Evolutionary conservation across 2,797 vertebrate species (phyloP), one percentile per base, ranked within the genome.

Genomic region (Ptychadena robeensis): DNA sequence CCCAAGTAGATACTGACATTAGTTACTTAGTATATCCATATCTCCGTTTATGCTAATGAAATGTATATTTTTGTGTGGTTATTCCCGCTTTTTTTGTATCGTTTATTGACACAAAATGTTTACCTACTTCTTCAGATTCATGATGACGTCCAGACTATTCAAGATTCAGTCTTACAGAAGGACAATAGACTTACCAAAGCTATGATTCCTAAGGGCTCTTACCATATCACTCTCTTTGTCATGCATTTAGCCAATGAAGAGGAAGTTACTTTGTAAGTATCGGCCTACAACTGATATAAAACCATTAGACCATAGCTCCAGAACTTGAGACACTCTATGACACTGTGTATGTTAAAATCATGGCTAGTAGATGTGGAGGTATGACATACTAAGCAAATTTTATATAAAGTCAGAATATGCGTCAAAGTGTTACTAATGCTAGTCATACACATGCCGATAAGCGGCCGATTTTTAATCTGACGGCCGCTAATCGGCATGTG

Each of bases 191-290:
- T 98, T 85, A 92, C 94, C 71, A 93, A 90, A 91, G 95, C 96
- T 35, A 95, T 98, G 95, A 90, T 94, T 84, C 90, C 84, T 0
- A 81, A 93, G 66, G 94, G 94, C 28, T 96, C 94, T 0, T 94
- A 98, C n/a, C 98, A 99, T 86, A 87, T 99, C 86, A 99, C 98
- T 0, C 92, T 99, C 28, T 90, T 98, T 9, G 94, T 98, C 91
- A 96, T 96, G 89, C 93, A 96, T 87, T 92, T 99, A 68, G 90
- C 94, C 81, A 96, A 63, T 86, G 92, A 97, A 89, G 94, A 96
- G 86, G 95, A 97, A 89, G 87, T 98, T 40, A 90, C 92, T 82
- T 81, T 87, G 98, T 99, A 93, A 93, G 97, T 96, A 87, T 68
- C 87, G 8, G 1, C 15, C 1, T 77, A 48, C 11, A 15, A 18